These are phyloP conservation scores for Desoria tigrina DNA, from an alignment of 2,888 invertebrate genomes.

Conservation along the genomic window DNA sequence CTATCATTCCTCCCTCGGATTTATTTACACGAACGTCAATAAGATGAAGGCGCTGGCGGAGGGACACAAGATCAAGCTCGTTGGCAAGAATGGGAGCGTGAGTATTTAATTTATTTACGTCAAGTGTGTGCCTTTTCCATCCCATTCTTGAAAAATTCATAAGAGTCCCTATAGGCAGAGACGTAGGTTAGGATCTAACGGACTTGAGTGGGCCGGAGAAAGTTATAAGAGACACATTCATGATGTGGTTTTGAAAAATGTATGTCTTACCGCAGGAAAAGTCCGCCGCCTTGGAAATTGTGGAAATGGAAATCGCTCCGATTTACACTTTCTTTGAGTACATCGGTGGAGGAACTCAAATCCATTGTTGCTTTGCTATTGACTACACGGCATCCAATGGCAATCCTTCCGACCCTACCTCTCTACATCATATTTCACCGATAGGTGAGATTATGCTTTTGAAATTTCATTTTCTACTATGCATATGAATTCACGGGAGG, in stretches of 20 bases:
- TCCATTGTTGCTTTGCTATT: conserved; percentile 60
- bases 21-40: conserved; percentile 50
- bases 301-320: conserved; percentile 38
- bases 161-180: too few species aligned
- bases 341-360: conserved; percentile 61
- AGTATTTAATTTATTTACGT: conserved; percentile 5
- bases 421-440: conserved; percentile 42
- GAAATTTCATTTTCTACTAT: too few species aligned
- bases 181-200: too few species aligned
- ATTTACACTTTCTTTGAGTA: conserved; percentile 63
- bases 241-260: too few species aligned
- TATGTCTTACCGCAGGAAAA: too few species aligned
- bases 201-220: too few species aligned
- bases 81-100: conserved; percentile 45
- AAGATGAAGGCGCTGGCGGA: conserved; percentile 30
- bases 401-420: conserved; percentile 37
- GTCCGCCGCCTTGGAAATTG: conserved; percentile 29
- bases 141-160: background rate
- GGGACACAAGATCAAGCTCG: conserved; percentile 30
- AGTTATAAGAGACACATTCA: too few species aligned
- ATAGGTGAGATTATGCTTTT: too few species aligned
- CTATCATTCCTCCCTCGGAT: conserved; percentile 53
- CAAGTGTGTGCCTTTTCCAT: background rate
- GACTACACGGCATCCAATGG: conserved; percentile 57
- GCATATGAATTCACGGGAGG: too few species aligned